Evolutionary conservation across 2,113 vertebrate species (phyloP), one percentile per base, ranked within the genome.

Genomic region (Cyphomyrus plagiostoma): DNA sequence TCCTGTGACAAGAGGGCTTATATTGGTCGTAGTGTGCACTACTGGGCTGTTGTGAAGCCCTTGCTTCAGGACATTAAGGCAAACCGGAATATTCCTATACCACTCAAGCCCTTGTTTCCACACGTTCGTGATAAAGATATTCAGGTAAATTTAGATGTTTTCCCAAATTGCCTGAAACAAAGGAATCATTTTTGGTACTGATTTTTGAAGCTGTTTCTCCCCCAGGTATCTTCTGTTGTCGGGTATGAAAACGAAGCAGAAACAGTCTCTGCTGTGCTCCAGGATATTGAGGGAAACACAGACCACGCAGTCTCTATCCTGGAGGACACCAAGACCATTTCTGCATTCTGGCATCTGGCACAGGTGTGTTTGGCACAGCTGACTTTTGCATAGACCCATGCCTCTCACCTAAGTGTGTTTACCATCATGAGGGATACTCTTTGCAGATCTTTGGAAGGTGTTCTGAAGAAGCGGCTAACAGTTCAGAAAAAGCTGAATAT

Each of bases 1-100:
- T 99, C 98, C 0, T 98, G 98, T 90, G 98, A 98, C 92, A 98
- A 98, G 93, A 98, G 97, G 87, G 98, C 98, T 86, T 99, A 98
- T 90, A 95, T 98, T 87, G 95, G 96, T 49, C 97, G 98, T 90
- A 97, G 98, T 89, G 97, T 98, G 87, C 97, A 98, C 93, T 99
- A 99, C 92, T 99, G 98, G 98, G 97, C 96, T 90, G 96, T 97
- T 92, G 95, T 96, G 87, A 95, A 97, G 66, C 97, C 97, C 9
- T 92, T 98, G 66, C 92, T 99, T 92, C 97, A 98, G 91, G 96
- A 86, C 87, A 95, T 99, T 42, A 97, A 96, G 95, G 97, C 96
- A 91, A 96, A 93, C 89, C 97, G 94, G 82, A 97, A 95, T 91
- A 97, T 99, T 95, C 97, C 97, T 89, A 98, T 98, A 92, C 98